Percentiles rank a stretch among this genome's conserved stretches.
Conservation (phyloP, 35 echinoderm and acorn worm genomes). For the Lytechinus pictus region DNA sequence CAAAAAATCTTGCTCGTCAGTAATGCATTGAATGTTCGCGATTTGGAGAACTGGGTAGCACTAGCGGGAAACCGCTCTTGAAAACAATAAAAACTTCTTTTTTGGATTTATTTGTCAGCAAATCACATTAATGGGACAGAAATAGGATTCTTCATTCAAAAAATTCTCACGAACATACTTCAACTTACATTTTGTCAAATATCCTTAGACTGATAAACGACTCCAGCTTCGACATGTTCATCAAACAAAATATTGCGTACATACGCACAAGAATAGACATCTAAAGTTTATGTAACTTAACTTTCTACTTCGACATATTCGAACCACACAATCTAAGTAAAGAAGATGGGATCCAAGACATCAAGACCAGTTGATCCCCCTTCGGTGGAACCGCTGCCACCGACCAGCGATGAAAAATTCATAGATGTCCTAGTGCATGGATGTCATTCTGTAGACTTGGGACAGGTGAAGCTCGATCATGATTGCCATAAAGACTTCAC, state of each 20-base stretch:
- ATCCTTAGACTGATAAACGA: no score
- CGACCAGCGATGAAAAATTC: background rate
- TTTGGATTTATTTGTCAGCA: no score
- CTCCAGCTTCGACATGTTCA: no score
- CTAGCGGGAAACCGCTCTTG: no score
- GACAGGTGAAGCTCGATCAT: background rate
- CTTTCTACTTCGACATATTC: background rate
- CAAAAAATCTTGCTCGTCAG: background rate
- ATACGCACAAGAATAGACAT: no score
- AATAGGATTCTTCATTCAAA: no score
- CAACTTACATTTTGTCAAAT: no score
- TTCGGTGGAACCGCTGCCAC: background rate
- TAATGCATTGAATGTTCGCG: background rate
- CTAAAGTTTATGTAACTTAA: no score
- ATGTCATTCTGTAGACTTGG: background rate
- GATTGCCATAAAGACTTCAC: conserved; percentile 22
- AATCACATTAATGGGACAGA: no score
- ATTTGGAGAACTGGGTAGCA: background rate
- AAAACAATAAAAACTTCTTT: no score
- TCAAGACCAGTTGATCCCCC: background rate
- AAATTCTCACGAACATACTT: no score
- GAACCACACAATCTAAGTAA: background rate
- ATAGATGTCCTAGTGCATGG: background rate
- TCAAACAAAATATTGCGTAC: no score
- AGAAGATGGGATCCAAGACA: background rate